These are phyloP conservation scores for Pseudorasbora parva DNA, from an alignment of 2,113 vertebrate genomes.

Conservation along the genomic window DNA sequence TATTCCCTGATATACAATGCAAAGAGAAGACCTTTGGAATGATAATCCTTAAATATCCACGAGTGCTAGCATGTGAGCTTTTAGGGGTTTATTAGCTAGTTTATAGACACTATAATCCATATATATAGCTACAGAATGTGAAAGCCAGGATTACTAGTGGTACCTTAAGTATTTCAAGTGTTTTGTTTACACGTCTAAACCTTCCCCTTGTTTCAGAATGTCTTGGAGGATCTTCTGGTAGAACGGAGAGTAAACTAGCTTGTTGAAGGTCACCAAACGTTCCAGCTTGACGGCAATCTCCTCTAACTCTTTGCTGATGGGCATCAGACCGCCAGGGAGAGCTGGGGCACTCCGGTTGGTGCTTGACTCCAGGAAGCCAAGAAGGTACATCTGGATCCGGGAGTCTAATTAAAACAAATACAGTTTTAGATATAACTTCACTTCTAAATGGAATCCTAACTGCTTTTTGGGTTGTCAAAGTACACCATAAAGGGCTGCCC, in stretches of 20 bases:
- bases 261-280: constrained; percentile 94
- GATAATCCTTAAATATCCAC: constrained; percentile 13
- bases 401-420: constrained; percentile 78
- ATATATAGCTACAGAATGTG: constrained; percentile 26
- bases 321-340: constrained; percentile 86
- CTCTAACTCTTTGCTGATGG: constrained; percentile 87
- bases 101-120: constrained; percentile 1
- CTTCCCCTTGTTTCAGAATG: constrained; percentile 69
- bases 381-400: constrained; percentile 85
- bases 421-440: neutral
- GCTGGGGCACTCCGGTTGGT: constrained; percentile 78
- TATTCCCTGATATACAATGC: constrained; percentile 40
- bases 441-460: neutral
- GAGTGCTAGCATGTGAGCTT: constrained; percentile 40
- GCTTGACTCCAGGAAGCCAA: constrained; percentile 81
- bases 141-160: constrained; percentile 18
- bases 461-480: neutral
- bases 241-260: constrained; percentile 95
- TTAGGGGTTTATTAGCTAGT: constrained; percentile 17
- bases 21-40: constrained; percentile 3
- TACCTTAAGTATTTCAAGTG: neutral
- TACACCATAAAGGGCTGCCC: neutral
- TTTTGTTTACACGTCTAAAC: constrained; percentile 43
- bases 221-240: constrained; percentile 87
- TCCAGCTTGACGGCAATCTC: constrained; percentile 84